Percentiles rank a stretch among this genome's conserved stretches.
These are phyloP conservation scores for Hemibagrus wyckioides DNA, from an alignment of 2,113 vertebrate genomes.

Conservation along the genomic window DNA sequence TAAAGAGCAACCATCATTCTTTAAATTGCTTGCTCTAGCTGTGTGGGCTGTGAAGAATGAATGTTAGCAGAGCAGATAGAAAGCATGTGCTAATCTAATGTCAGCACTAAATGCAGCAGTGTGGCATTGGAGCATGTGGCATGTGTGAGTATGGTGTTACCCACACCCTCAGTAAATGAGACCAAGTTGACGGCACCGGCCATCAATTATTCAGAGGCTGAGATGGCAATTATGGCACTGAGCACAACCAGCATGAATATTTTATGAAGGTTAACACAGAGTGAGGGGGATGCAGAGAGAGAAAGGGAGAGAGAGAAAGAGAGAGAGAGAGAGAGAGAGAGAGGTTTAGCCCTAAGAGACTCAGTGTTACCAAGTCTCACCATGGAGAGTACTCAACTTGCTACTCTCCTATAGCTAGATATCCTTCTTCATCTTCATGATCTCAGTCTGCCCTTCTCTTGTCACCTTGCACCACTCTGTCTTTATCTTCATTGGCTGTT, in stretches of 20 bases:
- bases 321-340: slow-evolving; percentile 18
- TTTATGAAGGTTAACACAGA: slow-evolving; percentile 65
- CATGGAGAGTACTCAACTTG: slow-evolving; percentile 41
- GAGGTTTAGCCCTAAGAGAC: slow-evolving; percentile 42
- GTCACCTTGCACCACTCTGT: slow-evolving; percentile 49
- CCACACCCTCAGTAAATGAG: slow-evolving; percentile 94
- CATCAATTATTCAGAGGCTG: slow-evolving; percentile 95
- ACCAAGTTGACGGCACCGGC: slow-evolving; percentile 87
- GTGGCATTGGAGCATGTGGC: slow-evolving; percentile 58
- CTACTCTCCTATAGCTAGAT: slow-evolving; percentile 32
- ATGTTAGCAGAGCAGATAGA: slow-evolving; percentile 33
- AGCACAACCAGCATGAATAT: slow-evolving; percentile 84
- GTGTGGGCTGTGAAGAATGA: slow-evolving; percentile 35
- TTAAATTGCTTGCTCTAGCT: slow-evolving; percentile 36
- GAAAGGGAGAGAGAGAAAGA: slow-evolving; percentile 56
- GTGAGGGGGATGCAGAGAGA: slow-evolving; percentile 36
- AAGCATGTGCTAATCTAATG: slow-evolving; percentile 52
- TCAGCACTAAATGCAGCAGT: slow-evolving; percentile 59
- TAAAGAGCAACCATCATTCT: slow-evolving; percentile 18
- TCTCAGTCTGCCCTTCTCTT: slow-evolving; percentile 37
- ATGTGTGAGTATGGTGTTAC: slow-evolving; percentile 74
- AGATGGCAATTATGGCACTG: slow-evolving; percentile 96
- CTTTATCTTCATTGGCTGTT: slow-evolving; percentile 40
- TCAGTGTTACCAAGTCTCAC: slow-evolving; percentile 44
- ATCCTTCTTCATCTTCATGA: slow-evolving; percentile 42